phyloP scores from a whole-genome alignment of 2,797 vertebrate species.

The Furcifer pardalis region DNA sequence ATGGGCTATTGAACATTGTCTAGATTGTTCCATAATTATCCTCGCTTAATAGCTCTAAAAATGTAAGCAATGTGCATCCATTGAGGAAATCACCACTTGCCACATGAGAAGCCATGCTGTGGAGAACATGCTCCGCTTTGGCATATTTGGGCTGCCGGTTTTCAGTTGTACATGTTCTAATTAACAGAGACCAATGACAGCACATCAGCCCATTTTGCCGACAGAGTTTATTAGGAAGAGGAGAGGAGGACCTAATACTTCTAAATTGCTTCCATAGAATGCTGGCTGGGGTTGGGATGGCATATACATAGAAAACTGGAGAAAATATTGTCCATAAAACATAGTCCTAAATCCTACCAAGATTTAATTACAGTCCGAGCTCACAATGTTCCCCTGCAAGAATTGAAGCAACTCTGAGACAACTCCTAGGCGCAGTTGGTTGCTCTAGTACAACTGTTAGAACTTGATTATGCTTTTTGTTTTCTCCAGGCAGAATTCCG shows the following conservation, averaged over 20 bases:
- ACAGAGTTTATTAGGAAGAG: conserved; percentile 36
- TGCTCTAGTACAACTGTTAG: neutral
- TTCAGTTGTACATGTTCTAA: conserved; percentile 73
- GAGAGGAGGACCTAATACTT: conserved; percentile 34
- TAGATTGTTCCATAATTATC: conserved; percentile 86
- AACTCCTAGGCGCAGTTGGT: neutral
- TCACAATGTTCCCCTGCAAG: neutral
- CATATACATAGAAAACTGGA: neutral
- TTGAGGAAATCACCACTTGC: conserved; percentile 69
- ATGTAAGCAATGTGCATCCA: conserved; percentile 74
- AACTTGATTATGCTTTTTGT: neutral
- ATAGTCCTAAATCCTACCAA: neutral
- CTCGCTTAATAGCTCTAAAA: conserved; percentile 83
- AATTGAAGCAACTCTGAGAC: neutral
- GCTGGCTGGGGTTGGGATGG: neutral
- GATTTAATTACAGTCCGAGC: neutral
- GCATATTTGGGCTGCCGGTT: conserved; percentile 66
- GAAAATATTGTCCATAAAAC: neutral
- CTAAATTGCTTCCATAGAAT: neutral
- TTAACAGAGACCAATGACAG: conserved; percentile 66
- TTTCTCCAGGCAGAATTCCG: neutral
- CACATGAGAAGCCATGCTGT: conserved; percentile 60
- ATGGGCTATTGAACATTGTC: conserved; percentile 88
- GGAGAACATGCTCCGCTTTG: conserved; percentile 66
- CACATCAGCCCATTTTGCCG: conserved; percentile 47